A percentile compares a stretch with the other conserved stretches of the same genome.
Evolutionary conservation across 64 coral and sea anemone species (phyloP).

Genomic region (Pachyseris speciosa): DNA sequence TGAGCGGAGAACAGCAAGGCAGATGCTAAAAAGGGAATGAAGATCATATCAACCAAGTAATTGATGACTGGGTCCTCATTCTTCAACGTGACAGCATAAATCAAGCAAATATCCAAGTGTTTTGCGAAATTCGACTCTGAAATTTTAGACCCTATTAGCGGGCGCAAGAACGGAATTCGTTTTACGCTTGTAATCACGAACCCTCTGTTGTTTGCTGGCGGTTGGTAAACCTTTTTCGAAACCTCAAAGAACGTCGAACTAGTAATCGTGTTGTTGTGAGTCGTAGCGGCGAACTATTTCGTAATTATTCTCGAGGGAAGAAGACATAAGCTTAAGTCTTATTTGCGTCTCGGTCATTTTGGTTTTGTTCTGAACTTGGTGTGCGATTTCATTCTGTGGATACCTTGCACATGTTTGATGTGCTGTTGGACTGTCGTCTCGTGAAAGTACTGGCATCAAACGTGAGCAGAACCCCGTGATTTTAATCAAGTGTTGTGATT

Average conservation of each 20-base stretch:
- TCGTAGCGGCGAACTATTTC: conserved; percentile 13
- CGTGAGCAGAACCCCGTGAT: not conserved
- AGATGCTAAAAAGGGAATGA: not conserved
- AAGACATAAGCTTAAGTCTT: too few relatives aligned
- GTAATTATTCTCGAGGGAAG: not conserved
- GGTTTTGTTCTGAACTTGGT: not conserved
- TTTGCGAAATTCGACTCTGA: conserved; percentile 43
- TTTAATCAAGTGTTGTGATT: not conserved
- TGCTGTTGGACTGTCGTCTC: not conserved
- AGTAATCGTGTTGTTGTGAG: not conserved
- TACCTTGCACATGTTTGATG: conserved; percentile 30
- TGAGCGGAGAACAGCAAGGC: not conserved
- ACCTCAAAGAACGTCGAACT: not conserved
- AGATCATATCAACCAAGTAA: conserved; percentile 24
- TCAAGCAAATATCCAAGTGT: conserved; percentile 34
- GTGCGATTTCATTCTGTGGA: conserved; percentile 24
- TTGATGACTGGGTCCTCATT: not conserved
- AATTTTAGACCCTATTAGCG: conserved; percentile 17
- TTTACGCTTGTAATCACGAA: conserved; percentile 23
- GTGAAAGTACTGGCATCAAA: not conserved
- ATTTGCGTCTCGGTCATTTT: not conserved
- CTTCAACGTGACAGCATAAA: conserved; percentile 20
- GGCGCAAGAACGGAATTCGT: conserved; percentile 19
- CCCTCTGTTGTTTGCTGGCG: conserved; percentile 8
- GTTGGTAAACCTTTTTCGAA: not conserved